Evolutionary conservation across 2,797 vertebrate species (phyloP), one percentile per base, ranked within the genome.

Genomic region (Apogon talboti): DNA sequence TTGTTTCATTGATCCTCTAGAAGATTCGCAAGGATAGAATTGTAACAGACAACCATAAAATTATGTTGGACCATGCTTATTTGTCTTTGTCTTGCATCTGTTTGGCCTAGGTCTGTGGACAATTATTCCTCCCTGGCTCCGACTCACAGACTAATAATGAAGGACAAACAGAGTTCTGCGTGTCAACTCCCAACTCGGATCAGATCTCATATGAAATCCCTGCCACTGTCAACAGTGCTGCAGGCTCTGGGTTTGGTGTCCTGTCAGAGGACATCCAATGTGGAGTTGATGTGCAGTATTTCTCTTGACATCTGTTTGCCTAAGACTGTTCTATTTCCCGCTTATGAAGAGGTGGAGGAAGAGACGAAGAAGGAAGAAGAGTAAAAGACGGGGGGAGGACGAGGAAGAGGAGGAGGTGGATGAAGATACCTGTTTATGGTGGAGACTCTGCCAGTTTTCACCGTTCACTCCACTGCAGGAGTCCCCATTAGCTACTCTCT

Each of bases 11-110:
- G 92, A 96, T 95, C 94, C 93, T 92, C 2, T 92, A 94, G 92
- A 96, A 95, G 93, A 94, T 94, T 94, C 94, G 91, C 93, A 89
- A 90, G 76, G 91, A 95, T 92, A 93, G 94, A 96, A 95, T 94
- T 92, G 92, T 94, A 95, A 95, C 92, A 94, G 94, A 95, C 94
- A 95, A 95, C 93, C 94, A 95, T 95, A 95, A 95, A 96, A 96
- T 94, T 89, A 94, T 94, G 92, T 94, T 92, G 56, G 28, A 92
- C 93, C 94, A 92, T 94, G 94, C 94, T 94, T 95, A 95, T 96
- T 96, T 95, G 94, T 93, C 92, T 93, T 95, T 94, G 85, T 86
- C 93, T 94, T 95, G 93, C 94, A 94, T 96, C 92, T 95, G 93
- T 96, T 96, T 96, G 95, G 94, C 93, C 91, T 91, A 88, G 91